phyloP scores from a whole-genome alignment of 2,113 vertebrate species.

The Rutilus rutilus region DNA sequence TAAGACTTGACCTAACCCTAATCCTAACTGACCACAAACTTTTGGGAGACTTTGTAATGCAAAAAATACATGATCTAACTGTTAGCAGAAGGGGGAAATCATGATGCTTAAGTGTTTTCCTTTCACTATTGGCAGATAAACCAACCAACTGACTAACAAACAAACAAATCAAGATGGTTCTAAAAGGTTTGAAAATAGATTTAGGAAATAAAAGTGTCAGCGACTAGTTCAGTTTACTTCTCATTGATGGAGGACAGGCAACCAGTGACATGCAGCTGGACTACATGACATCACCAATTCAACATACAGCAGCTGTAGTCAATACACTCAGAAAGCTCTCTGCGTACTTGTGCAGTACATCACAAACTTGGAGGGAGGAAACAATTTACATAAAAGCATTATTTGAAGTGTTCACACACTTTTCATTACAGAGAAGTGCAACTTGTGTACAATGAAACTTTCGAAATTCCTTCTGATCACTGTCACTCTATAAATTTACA shows the following conservation, averaged over 20 bases:
- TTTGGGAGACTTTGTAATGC: neutral
- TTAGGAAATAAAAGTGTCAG: neutral
- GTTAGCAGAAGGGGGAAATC: neutral
- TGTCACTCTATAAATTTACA: conserved; percentile 21
- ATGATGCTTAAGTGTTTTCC: neutral
- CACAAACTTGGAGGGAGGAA: neutral
- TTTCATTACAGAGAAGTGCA: conserved; percentile 23
- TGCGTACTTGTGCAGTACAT: neutral
- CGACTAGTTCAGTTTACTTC: conserved; percentile 64
- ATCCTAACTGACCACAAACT: no score
- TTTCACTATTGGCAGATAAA: no score
- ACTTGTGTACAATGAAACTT: neutral
- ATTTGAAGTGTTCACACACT: conserved; percentile 9
- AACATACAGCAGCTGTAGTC: conserved; percentile 66
- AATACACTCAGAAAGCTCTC: neutral
- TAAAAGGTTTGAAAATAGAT: neutral
- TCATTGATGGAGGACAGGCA: conserved; percentile 72
- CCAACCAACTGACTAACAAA: neutral
- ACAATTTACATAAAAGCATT: neutral
- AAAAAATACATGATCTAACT: neutral
- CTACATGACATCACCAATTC: conserved; percentile 70
- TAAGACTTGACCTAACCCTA: neutral
- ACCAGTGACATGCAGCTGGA: conserved; percentile 56
- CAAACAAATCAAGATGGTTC: neutral
- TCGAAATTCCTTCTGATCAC: neutral